Evolutionary conservation across 2,797 vertebrate species (phyloP).

Genomic region (Periparus ater): DNA sequence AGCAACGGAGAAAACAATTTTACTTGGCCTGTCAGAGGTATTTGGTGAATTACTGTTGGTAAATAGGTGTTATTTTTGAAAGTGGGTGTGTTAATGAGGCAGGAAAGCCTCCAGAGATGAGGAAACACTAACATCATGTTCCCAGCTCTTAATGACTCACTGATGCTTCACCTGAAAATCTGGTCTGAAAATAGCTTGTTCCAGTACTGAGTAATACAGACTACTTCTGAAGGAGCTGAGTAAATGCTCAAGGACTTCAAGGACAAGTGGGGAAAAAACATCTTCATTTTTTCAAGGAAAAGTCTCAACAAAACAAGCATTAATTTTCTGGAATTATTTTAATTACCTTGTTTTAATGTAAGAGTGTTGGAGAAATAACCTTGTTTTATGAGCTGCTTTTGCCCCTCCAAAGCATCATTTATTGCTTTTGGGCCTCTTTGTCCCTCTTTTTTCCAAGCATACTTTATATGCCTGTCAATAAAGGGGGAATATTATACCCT

Average conservation of each 20-base stretch:
- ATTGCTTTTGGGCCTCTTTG: constrained; percentile 19
- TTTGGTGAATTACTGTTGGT: not conserved
- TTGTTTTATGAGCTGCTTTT: not conserved
- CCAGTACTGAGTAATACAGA: not conserved
- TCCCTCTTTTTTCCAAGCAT: not conserved
- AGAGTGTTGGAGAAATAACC: constrained; percentile 38
- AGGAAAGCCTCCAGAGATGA: not conserved
- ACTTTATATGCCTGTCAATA: constrained; percentile 61
- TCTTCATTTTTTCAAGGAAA: not conserved
- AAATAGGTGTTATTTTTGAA: not conserved
- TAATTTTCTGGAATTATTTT: constrained; percentile 37
- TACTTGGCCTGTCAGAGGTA: not conserved
- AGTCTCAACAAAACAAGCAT: constrained; percentile 16
- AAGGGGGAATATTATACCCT: constrained; percentile 50
- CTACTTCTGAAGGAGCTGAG: not conserved
- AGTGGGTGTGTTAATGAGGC: not conserved
- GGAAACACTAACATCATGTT: not conserved
- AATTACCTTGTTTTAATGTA: constrained; percentile 26
- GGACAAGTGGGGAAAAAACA: not conserved
- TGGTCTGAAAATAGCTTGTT: not conserved
- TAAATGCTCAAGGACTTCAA: not conserved
- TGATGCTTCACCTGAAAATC: not conserved
- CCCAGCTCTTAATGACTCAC: not conserved
- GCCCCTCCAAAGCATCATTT: not conserved
- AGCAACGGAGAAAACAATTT: not conserved